Conservation (phyloP, 2,888 invertebrate species). For the Nomada hirtipes region DNA sequence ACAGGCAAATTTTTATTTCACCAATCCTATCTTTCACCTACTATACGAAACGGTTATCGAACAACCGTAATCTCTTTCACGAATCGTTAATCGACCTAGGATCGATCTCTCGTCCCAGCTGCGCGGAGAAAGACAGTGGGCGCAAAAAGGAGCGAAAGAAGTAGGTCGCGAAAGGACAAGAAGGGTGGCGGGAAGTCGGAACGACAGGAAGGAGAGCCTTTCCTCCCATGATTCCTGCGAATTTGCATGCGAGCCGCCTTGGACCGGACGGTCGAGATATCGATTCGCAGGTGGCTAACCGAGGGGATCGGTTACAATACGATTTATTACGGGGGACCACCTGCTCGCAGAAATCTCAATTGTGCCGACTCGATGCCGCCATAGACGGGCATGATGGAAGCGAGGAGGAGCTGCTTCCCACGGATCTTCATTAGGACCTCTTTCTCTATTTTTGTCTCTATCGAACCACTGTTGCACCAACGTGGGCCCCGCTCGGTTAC, state of each 20-base stretch:
- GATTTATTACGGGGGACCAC: constrained; percentile 82
- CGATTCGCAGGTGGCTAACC: constrained; percentile 81
- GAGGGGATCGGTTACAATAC: constrained; percentile 81
- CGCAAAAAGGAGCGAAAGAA: constrained; percentile 27
- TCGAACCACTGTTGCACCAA: constrained; percentile 4
- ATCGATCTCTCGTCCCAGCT: constrained; percentile 4
- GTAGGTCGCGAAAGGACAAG: constrained; percentile 3
- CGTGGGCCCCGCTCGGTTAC: too few relatives aligned
- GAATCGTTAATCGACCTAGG: constrained; percentile 6
- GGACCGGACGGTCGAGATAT: constrained; percentile 76
- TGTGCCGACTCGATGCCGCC: constrained; percentile 73
- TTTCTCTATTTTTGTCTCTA: not conserved
- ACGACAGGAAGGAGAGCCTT: constrained; percentile 63
- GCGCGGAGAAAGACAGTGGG: not conserved
- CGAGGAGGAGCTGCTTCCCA: constrained; percentile 60
- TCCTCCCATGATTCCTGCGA: constrained; percentile 66
- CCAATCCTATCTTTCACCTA: too few relatives aligned
- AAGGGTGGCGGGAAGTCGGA: constrained; percentile 43
- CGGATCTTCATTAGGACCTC: constrained; percentile 69
- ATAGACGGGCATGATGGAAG: constrained; percentile 67
- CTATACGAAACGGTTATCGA: too few relatives aligned
- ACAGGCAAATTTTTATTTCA: too few relatives aligned
- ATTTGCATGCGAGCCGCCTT: constrained; percentile 77
- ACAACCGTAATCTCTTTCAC: not conserved
- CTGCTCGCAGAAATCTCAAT: constrained; percentile 81